Base-by-base conservation (phyloP, 2,888 invertebrate genomes). In the Synanthedon vespiformis region DNA sequence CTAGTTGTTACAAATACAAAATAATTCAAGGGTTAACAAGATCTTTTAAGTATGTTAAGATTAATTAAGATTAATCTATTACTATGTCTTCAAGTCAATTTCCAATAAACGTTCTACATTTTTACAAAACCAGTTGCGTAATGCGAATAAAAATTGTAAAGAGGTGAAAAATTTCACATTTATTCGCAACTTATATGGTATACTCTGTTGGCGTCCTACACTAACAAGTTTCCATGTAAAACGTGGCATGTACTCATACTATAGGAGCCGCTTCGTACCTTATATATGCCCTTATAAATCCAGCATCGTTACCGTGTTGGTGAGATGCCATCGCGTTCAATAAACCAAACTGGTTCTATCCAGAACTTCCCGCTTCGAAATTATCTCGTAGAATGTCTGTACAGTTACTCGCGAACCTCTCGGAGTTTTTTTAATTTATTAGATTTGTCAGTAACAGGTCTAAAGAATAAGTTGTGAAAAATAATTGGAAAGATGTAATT, bases 351-450 rank as follows among this genome's bases (percentile, higher is more conserved):
- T 61, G 78, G 83, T 82, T 79, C 58, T 60, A 62, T 68, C 67
- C 76, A 68, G 72, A 70, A 68, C 81, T 80, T 80, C 78, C 82
- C 77, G 79, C 74, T 77, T 76, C 58, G 72, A 69, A 72, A 74
- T 77, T 71, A 79, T 76, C 74, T 77, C 68, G 77, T 80, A 80
- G 77, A 82, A 80, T 78, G 77, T 65, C 62, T 72, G 61, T 78
- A 84, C 83, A 77, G 83, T 81, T 84, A 80, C 55, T 61, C 61
- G 62, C 61, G 55, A 61, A 61, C 59, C 58, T 54, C 54, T 52
- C 40, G 48, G 27, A 57, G 55, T 60, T 63, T 61, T 63, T 60
- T 44, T 18, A 48, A 18, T 18, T 48, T 18, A 48, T 16, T 22
- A 16, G 48, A 34, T 34, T 34, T 1, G 34, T 34, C 34, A 34